phyloP scores from a whole-genome alignment of 2,797 vertebrate genomes.

The Orestias chungarensis region DNA sequence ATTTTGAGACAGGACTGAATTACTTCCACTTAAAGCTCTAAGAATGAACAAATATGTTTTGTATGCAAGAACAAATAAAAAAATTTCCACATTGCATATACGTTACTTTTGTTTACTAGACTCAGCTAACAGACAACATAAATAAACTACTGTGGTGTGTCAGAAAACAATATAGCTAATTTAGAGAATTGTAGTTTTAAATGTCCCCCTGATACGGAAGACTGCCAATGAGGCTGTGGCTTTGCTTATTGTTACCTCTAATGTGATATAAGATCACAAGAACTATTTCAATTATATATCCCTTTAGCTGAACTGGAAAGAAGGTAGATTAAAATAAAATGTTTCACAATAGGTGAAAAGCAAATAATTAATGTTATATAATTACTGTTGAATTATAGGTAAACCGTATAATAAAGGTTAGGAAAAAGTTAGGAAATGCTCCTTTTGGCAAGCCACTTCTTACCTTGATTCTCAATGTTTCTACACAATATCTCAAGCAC shows the following conservation, averaged over 20 bases:
- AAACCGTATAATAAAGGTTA: neutral
- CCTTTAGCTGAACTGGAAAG: neutral
- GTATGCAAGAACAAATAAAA: no score
- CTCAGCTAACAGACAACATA: slow-evolving; percentile 2
- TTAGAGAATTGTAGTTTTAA: slow-evolving; percentile 58
- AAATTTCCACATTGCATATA: neutral
- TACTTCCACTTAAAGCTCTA: neutral
- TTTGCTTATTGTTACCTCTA: slow-evolving; percentile 36
- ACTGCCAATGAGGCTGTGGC: neutral
- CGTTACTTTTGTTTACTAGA: neutral
- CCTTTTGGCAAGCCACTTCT: neutral
- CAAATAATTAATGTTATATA: neutral
- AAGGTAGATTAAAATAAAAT: neutral
- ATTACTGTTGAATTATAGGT: neutral
- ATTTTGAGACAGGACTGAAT: neutral
- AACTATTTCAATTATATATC: slow-evolving; percentile 26
- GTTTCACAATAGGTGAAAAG: neutral
- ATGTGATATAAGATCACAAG: slow-evolving; percentile 47
- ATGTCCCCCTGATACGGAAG: slow-evolving; percentile 24
- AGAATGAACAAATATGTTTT: neutral
- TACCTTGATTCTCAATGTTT: neutral
- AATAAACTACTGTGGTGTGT: neutral
- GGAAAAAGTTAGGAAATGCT: neutral
- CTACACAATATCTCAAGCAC: neutral
- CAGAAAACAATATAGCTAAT: slow-evolving; percentile 64